Evolutionary conservation across 1,140 invertebrate species (phyloP).

Genomic region (Colletes gigas): DNA sequence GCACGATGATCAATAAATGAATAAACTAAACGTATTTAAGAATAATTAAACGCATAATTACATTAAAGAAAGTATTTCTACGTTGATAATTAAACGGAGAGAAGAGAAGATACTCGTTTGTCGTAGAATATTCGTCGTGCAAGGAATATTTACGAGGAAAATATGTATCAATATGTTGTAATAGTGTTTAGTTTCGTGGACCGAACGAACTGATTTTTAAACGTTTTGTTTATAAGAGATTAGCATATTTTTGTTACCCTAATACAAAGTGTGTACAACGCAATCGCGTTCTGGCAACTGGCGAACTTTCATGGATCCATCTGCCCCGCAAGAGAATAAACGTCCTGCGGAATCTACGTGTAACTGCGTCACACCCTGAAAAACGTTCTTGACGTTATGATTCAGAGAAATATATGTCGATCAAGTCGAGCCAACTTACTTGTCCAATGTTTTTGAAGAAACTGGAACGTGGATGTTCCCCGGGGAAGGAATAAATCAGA

Average conservation of each 20-base stretch:
- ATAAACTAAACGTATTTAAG: neutral
- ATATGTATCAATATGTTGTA: neutral
- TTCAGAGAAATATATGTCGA: neutral
- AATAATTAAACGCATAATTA: neutral
- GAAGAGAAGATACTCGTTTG: neutral
- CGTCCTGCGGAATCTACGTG: slow-evolving; percentile 92
- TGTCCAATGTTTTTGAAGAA: slow-evolving; percentile 98
- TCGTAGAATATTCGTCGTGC: neutral
- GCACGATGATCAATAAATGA: neutral
- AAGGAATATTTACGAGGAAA: neutral
- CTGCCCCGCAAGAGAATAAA: slow-evolving; percentile 98
- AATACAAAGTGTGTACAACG: slow-evolving; percentile 79
- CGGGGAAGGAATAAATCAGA: slow-evolving; percentile 92
- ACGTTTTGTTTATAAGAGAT: neutral
- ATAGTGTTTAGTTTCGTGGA: neutral
- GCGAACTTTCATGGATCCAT: slow-evolving; percentile 98
- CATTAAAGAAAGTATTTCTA: neutral
- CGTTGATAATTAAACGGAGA: neutral
- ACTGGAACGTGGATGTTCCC: slow-evolving; percentile 95
- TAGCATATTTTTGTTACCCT: slow-evolving; percentile 49
- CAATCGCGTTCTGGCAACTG: slow-evolving; percentile 90
- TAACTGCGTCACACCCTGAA: slow-evolving; percentile 94
- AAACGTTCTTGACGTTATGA: slow-evolving; percentile 16
- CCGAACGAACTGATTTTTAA: neutral
- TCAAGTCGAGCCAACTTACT: slow-evolving; percentile 57